Evolutionary conservation across 2,888 invertebrate species (phyloP), one percentile per base, ranked within the genome.

Genomic region (Phalangium opilio): DNA sequence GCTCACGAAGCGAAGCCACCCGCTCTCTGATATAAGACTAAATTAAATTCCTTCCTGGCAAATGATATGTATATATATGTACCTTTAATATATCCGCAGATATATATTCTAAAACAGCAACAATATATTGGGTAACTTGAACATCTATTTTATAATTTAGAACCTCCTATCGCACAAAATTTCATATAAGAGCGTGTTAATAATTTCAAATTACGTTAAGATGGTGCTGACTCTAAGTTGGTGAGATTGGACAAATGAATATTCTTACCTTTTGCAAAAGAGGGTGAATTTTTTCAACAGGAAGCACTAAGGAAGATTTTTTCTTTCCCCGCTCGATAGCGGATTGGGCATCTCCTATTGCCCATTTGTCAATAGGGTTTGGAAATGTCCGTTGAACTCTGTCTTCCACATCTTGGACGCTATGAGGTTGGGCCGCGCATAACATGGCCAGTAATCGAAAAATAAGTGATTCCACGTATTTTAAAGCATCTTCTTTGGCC

Each of bases 301-400:
- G 91, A 60, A 86, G 70, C 50, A 83, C 79, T 41, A 77, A 64
- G 1, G 70, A 69, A 19, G 79, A 76, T 59, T 81, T 64, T 35
- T 58, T 83, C 62, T 81, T 81, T 47, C 80, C 80, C 61, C 79
- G 77, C 59, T 83, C 81, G 52, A 83, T 73, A 43, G 83, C 82
- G 61, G 82, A 83, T 56, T 81, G 79, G 15, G 91, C 93, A 65
- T 93, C 91, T 55, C 76, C 76, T 50, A 90, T 74, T 43, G 91
- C 89, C 90, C 91, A 93, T 64, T 78, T 78, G 69, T 91, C 89
- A 58, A 95, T 83, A 3, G 93, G 91, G 14, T 83, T 82, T n/a
- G 93, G 93, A 72, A 93, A 91, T 45, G 85, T 84, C 58, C 81
- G 81, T 55, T 81, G 78, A 33, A 95, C 89, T 54, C 89, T 75